Evolutionary conservation across 2,797 vertebrate genomes (phyloP).

Genomic region (Propithecus deckenii): DNA sequence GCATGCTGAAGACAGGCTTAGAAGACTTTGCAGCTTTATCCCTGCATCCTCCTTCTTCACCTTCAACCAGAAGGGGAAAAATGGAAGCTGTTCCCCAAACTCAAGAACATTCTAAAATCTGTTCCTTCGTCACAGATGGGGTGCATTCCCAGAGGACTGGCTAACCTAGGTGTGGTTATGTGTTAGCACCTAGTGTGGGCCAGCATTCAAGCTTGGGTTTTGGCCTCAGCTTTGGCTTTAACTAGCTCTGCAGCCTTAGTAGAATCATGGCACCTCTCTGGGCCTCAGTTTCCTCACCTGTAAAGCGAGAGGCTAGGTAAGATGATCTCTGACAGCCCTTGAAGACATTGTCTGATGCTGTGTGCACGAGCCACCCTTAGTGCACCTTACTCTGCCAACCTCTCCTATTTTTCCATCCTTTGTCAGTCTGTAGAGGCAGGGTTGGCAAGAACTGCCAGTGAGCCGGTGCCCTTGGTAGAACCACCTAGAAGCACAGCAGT

Average conservation of each 20-base stretch:
- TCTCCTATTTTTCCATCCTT: background rate
- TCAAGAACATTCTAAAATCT: background rate
- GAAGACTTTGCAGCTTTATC: background rate
- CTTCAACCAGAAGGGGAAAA: background rate
- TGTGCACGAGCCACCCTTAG: background rate
- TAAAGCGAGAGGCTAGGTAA: background rate
- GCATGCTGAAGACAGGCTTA: background rate
- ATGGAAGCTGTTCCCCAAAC: background rate
- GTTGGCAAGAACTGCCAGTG: background rate
- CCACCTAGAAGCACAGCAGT: background rate
- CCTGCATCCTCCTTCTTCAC: background rate
- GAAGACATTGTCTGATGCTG: background rate
- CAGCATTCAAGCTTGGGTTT: background rate
- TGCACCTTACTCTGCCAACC: background rate
- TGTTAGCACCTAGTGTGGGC: background rate
- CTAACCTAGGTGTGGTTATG: background rate
- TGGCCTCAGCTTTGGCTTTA: background rate
- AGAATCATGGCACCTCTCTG: background rate
- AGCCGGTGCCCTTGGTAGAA: fast-evolving
- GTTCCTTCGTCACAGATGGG: background rate
- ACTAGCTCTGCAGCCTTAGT: background rate
- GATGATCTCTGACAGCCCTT: background rate
- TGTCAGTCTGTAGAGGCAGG: background rate
- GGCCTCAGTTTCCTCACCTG: background rate
- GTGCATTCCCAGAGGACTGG: background rate